Evolutionary conservation across 2,797 vertebrate genomes (phyloP).

Genomic region (Leuciscus waleckii): DNA sequence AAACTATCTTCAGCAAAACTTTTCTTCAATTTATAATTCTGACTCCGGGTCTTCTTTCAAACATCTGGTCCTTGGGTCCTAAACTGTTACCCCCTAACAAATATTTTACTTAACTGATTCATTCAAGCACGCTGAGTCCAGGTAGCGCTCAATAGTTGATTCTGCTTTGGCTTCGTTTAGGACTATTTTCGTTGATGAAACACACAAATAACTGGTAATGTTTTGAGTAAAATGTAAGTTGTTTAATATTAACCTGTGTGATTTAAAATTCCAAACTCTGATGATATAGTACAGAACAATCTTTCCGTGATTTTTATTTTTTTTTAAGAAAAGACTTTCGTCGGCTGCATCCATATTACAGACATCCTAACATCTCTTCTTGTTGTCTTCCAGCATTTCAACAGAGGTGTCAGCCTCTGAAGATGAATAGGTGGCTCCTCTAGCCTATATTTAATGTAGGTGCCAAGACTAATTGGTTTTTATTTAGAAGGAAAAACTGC

Average conservation of each 20-base stretch:
- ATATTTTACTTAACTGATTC: neutral
- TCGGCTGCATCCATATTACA: neutral
- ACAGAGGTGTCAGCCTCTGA: constrained; percentile 58
- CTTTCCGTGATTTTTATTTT: neutral
- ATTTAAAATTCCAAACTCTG: neutral
- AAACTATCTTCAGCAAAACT: too few species aligned
- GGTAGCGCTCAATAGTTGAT: too few species aligned
- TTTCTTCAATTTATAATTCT: too few species aligned
- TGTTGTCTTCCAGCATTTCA: constrained; percentile 30
- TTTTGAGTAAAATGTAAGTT: too few species aligned
- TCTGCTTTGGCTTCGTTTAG: too few species aligned
- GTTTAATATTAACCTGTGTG: too few species aligned
- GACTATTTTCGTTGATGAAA: too few species aligned
- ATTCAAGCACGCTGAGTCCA: neutral
- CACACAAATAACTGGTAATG: too few species aligned
- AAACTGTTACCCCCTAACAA: too few species aligned
- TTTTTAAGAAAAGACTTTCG: neutral
- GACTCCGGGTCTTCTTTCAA: too few species aligned
- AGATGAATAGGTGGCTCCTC: constrained; percentile 64
- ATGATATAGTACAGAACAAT: neutral
- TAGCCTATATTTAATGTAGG: constrained; percentile 62
- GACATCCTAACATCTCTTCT: neutral
- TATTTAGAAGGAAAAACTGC: constrained; percentile 62
- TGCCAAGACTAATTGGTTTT: constrained; percentile 64
- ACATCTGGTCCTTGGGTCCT: too few species aligned